A percentile compares a stretch with the other conserved stretches of the same genome.
Conservation (phyloP, 1,140 invertebrate species). For the Procambarus virginalis region DNA sequence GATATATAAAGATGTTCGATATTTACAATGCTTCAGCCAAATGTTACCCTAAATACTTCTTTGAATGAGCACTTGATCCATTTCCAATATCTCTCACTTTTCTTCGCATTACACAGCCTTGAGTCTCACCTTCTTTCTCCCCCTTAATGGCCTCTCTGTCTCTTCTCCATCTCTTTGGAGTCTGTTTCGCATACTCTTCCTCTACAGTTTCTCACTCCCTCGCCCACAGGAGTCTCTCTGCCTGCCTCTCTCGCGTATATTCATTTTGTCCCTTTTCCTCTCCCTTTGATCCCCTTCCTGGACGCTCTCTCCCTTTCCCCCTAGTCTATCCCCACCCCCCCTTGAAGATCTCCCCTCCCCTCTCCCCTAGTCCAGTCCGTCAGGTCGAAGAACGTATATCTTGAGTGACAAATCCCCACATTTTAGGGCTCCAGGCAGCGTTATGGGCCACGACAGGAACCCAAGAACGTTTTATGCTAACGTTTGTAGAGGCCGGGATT, state of each 20-base stretch:
- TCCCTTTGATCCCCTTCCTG: not conserved
- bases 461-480: constrained; percentile 49
- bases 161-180: not conserved
- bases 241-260: not conserved
- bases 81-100: not conserved
- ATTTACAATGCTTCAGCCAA: too few species aligned
- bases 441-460: constrained; percentile 44
- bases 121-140: not conserved
- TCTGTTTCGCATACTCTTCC: not conserved
- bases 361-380: constrained; percentile 20
- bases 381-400: constrained; percentile 14
- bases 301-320: not conserved
- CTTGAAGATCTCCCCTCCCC: not conserved
- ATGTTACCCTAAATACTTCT: too few species aligned
- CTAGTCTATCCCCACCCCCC: not conserved
- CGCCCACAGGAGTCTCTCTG: not conserved
- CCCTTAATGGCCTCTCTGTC: not conserved
- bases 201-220: too few species aligned
- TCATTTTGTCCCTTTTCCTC: not conserved
- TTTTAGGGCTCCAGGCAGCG: constrained; percentile 21
- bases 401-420: constrained; percentile 43
- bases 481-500: constrained; percentile 31
- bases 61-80: not conserved
- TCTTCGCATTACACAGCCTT: not conserved
- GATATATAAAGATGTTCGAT: too few species aligned